These are phyloP conservation scores for Dasysyrphus tricinctus DNA, from an alignment of 2,888 invertebrate genomes.

Conservation along the genomic window DNA sequence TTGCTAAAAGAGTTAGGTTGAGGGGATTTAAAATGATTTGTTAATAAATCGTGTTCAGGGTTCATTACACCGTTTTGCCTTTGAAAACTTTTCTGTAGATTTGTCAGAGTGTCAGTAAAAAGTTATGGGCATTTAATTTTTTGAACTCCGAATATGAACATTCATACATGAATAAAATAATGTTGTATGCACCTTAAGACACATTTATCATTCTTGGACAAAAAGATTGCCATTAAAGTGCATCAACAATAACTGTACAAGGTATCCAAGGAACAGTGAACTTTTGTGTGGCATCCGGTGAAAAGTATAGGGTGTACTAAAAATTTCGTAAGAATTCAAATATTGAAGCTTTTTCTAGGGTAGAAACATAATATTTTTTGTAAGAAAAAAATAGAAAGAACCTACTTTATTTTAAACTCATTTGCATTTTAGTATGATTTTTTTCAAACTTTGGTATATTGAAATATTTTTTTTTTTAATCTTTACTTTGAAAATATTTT, in stretches of 20 bases:
- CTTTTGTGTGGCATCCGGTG: not conserved
- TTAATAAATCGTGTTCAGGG: not conserved
- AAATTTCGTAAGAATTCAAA: no score
- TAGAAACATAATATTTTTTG: no score
- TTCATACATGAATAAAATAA: not conserved
- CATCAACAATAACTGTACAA: not conserved
- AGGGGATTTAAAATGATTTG: not conserved
- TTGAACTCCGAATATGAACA: not conserved
- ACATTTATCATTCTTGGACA: constrained; percentile 58
- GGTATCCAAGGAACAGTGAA: no score
- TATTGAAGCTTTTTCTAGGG: no score
- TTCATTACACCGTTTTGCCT: not conserved
- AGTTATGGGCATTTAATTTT: constrained; percentile 6
- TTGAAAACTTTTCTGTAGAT: constrained; percentile 5
- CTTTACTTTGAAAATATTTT: no score
- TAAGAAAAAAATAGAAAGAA: no score
- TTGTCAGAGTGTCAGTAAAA: constrained; percentile 8
- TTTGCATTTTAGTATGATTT: no score
- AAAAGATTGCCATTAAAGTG: not conserved
- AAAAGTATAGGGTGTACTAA: not conserved
- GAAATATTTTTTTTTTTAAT: no score
- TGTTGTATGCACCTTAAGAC: not conserved
- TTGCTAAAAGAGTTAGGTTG: not conserved
- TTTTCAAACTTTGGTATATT: no score
- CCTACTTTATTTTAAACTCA: no score